Evolutionary conservation across 2,888 invertebrate species (phyloP).

Genomic region (Amaurobius ferox): DNA sequence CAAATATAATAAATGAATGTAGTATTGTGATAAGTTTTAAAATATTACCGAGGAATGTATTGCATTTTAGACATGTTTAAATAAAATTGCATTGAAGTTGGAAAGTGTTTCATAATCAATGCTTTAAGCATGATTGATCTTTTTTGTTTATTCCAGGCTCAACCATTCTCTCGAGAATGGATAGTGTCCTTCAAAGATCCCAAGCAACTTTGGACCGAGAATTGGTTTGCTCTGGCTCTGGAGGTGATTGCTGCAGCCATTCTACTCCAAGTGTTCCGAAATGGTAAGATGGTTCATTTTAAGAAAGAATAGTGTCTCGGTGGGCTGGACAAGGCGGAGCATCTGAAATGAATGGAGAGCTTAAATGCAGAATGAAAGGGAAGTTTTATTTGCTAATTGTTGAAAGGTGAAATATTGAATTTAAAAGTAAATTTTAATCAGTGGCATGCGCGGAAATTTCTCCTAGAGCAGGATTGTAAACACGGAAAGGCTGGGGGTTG

Average conservation of each 20-base stretch:
- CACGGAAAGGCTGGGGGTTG: too few relatives aligned
- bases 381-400: neutral
- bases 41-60: too few relatives aligned
- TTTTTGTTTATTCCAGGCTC: conserved; percentile 33
- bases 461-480: too few relatives aligned
- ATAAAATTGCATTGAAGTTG: too few relatives aligned
- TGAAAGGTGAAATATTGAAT: too few relatives aligned
- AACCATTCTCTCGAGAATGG: conserved; percentile 28
- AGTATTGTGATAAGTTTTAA: too few relatives aligned
- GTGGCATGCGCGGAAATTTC: too few relatives aligned
- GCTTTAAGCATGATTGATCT: too few relatives aligned
- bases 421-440: too few relatives aligned
- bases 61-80: too few relatives aligned
- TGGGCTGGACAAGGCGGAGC: neutral
- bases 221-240: conserved; percentile 54
- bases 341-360: conserved; percentile 12
- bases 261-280: conserved; percentile 21
- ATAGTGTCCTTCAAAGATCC: conserved; percentile 59
- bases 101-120: too few relatives aligned
- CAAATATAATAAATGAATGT: too few relatives aligned
- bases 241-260: conserved; percentile 26
- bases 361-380: conserved; percentile 24
- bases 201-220: conserved; percentile 31
- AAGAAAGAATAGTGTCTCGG: neutral
- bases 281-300: conserved; percentile 38